phyloP scores from a whole-genome alignment of 2,113 vertebrate species.

The Meles meles region DNA sequence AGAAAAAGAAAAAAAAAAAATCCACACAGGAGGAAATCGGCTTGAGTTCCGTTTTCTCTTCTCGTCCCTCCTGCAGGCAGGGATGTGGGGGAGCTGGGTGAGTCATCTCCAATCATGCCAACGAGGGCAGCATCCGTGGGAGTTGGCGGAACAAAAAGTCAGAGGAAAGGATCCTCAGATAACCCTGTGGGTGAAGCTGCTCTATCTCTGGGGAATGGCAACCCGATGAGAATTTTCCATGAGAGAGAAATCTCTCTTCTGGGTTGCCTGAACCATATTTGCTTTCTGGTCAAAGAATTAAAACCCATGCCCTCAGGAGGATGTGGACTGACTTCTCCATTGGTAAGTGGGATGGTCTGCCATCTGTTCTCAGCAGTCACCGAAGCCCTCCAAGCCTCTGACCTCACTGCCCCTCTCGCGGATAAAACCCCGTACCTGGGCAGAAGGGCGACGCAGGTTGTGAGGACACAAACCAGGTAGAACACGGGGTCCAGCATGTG shows the following conservation, averaged over 20 bases:
- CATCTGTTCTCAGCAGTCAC: neutral
- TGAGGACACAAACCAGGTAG: conserved; percentile 88
- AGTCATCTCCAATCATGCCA: neutral
- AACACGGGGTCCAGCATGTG: conserved; percentile 87
- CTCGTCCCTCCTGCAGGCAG: neutral
- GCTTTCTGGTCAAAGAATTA: neutral
- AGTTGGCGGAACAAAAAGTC: neutral
- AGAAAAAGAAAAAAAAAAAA: neutral
- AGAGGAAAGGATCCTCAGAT: neutral
- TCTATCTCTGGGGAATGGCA: neutral
- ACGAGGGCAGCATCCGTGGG: neutral
- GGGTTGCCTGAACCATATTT: neutral
- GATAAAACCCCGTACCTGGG: conserved; percentile 85
- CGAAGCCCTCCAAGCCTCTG: neutral
- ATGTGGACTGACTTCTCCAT: neutral
- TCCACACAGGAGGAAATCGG: neutral
- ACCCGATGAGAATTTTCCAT: neutral
- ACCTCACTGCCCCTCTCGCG: neutral
- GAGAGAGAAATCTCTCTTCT: neutral
- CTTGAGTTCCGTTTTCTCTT: neutral
- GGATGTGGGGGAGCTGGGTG: neutral
- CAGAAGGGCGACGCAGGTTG: conserved; percentile 87
- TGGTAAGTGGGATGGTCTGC: neutral
- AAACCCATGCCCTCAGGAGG: neutral
- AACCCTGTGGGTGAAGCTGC: neutral